phyloP scores from a whole-genome alignment of 2,797 vertebrate species.

The Pygocentrus nattereri region DNA sequence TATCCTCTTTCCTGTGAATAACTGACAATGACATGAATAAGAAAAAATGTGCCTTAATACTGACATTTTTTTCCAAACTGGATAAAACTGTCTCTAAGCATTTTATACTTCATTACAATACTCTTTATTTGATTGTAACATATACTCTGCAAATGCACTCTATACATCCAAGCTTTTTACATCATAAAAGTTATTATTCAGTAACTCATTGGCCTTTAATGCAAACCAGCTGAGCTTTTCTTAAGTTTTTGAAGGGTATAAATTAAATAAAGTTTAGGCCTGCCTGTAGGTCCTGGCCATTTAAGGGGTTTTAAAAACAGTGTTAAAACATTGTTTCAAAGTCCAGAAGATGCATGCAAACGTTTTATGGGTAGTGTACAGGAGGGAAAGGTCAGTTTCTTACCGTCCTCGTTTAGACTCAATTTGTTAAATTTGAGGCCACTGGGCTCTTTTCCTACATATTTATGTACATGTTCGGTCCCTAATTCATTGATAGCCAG shows the following conservation, averaged over 20 bases:
- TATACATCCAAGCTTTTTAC: too few species aligned
- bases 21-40: background rate
- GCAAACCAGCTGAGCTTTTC: too few species aligned
- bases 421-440: conserved; percentile 92
- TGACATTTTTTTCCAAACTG: background rate
- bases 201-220: too few species aligned
- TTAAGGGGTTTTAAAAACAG: background rate
- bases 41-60: background rate
- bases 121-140: too few species aligned
- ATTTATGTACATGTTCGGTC: conserved; percentile 83
- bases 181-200: too few species aligned
- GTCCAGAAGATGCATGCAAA: background rate
- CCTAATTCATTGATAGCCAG: conserved; percentile 85
- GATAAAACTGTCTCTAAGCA: too few species aligned
- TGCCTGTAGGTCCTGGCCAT: too few species aligned
- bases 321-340: background rate
- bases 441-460: conserved; percentile 91
- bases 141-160: too few species aligned
- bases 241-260: too few species aligned
- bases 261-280: too few species aligned
- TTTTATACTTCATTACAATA: too few species aligned
- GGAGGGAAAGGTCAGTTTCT: conserved; percentile 45
- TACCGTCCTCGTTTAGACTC: conserved; percentile 87
- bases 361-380: background rate
- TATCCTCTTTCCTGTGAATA: background rate